Evolutionary conservation across 2,888 invertebrate genomes (phyloP).

Genomic region (Allygus modestus): DNA sequence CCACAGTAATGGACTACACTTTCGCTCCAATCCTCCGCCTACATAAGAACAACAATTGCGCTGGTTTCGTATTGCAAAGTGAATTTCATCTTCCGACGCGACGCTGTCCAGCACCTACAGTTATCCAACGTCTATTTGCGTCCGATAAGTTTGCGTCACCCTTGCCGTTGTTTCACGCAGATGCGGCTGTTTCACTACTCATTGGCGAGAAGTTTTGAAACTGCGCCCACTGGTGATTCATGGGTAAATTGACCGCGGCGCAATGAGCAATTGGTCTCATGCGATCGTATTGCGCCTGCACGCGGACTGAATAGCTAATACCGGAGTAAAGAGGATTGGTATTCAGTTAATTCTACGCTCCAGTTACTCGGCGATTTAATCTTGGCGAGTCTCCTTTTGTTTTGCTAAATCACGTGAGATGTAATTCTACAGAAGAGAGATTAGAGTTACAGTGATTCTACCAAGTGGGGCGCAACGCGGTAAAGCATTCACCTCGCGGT

Average conservation of each 20-base stretch:
- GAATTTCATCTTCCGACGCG: not conserved
- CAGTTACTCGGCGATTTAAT: not conserved
- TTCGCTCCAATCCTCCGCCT: slow-evolving; percentile 32
- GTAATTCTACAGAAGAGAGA: too few species aligned
- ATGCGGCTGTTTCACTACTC: not conserved
- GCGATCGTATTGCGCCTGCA: not conserved
- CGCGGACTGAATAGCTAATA: not conserved
- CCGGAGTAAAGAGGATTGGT: not conserved
- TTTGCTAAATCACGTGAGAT: too few species aligned
- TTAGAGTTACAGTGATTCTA: too few species aligned
- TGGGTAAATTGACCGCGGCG: not conserved
- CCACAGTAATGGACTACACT: slow-evolving; percentile 13
- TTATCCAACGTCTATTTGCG: slow-evolving; percentile 20
- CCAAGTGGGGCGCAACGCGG: too few species aligned
- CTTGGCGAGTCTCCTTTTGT: too few species aligned
- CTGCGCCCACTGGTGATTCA: not conserved
- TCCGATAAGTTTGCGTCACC: not conserved
- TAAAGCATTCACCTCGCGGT: too few species aligned
- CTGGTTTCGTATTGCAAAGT: slow-evolving; percentile 13
- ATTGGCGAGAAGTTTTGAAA: not conserved
- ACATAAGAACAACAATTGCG: slow-evolving; percentile 43
- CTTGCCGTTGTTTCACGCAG: not conserved
- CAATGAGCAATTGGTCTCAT: not conserved
- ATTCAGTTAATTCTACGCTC: too few species aligned
- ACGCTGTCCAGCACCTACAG: not conserved